A percentile compares a stretch with the other conserved stretches of the same genome.
These are phyloP conservation scores for Baccha elongata DNA, from an alignment of 2,888 invertebrate genomes.

Conservation along the genomic window DNA sequence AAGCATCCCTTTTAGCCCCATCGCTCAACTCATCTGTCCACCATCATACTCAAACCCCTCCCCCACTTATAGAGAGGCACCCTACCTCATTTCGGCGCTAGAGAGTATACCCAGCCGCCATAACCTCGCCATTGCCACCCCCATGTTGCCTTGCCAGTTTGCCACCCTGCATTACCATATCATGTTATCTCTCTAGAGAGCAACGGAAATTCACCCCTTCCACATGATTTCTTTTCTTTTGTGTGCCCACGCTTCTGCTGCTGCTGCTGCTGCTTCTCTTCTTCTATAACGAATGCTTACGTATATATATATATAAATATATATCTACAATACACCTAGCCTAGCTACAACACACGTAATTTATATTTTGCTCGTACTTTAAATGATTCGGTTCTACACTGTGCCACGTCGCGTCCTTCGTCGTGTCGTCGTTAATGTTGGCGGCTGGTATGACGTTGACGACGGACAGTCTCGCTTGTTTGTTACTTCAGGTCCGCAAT, in stretches of 20 bases:
- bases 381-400: slow-evolving; percentile 67
- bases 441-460: slow-evolving; percentile 59
- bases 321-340: slow-evolving; percentile 21
- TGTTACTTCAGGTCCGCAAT: slow-evolving; percentile 25
- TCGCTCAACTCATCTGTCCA: slow-evolving; percentile 71
- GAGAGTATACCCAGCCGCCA: slow-evolving; percentile 12
- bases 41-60: slow-evolving; percentile 31
- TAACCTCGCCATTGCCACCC: slow-evolving; percentile 33
- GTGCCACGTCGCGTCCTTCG: slow-evolving; percentile 72
- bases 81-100: slow-evolving; percentile 24
- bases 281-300: slow-evolving; percentile 35
- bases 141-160: slow-evolving; percentile 27
- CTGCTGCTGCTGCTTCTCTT: slow-evolving; percentile 31
- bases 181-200: slow-evolving; percentile 73
- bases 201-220: slow-evolving; percentile 71
- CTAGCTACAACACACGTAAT: slow-evolving; percentile 26
- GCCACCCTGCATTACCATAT: slow-evolving; percentile 72
- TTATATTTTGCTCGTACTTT: slow-evolving; percentile 42
- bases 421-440: slow-evolving; percentile 36
- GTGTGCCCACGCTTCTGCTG: slow-evolving; percentile 68
- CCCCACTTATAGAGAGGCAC: slow-evolving; percentile 33
- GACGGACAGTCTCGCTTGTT: slow-evolving; percentile 63
- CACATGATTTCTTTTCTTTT: slow-evolving; percentile 73
- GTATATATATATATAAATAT: too few species aligned
- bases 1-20: slow-evolving; percentile 72